Evolutionary conservation across 2,888 invertebrate species (phyloP).

Genomic region (Tolmerus cingulatus): DNA sequence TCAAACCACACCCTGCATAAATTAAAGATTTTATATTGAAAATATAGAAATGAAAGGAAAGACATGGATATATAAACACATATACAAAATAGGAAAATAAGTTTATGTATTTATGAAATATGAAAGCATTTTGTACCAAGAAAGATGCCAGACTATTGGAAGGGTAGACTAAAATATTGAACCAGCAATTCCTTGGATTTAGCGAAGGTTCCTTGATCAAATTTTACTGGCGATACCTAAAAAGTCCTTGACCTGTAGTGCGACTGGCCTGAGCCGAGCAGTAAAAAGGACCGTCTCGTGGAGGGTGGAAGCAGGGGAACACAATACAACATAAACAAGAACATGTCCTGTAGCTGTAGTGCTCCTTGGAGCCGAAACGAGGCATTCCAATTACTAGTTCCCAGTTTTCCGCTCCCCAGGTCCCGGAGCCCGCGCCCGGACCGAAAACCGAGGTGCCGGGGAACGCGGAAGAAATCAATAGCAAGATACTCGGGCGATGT

Average conservation of each 20-base stretch:
- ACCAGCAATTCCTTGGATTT: not conserved
- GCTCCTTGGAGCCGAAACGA: not conserved
- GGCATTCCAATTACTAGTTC: not conserved
- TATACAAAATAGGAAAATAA: not conserved
- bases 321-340: not conserved
- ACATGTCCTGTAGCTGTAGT: not conserved
- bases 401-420: not conserved
- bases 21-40: not conserved
- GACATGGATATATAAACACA: not conserved
- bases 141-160: too few relatives aligned
- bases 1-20: not conserved
- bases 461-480: constrained; percentile 11
- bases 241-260: not conserved
- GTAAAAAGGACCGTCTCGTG: not conserved
- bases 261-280: not conserved
- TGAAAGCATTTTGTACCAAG: not conserved
- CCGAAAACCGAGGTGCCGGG: not conserved
- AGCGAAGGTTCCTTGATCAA: not conserved
- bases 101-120: not conserved
- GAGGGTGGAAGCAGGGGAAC: not conserved
- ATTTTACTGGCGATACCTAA: not conserved
- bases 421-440: not conserved
- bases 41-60: not conserved
- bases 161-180: not conserved
- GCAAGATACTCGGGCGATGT: not conserved